These are phyloP conservation scores for Spilosoma lubricipeda DNA, from an alignment of 2,888 invertebrate species.

Conservation along the genomic window DNA sequence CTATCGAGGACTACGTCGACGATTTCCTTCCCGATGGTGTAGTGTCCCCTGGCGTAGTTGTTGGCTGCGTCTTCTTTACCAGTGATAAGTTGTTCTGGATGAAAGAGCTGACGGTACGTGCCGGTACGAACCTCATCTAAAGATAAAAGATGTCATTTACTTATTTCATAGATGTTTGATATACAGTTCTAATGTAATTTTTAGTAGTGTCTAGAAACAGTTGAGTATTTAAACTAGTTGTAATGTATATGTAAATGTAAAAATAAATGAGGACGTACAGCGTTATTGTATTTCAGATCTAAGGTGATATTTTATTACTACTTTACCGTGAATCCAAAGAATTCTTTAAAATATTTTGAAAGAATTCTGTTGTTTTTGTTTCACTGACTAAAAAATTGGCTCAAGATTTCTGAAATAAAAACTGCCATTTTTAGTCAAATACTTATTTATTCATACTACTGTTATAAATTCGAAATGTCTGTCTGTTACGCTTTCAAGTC, in stretches of 20 bases:
- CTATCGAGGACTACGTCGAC: conserved; percentile 94
- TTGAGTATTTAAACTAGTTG: neutral
- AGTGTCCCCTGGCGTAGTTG: conserved; percentile 97
- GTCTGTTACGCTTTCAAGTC: no score
- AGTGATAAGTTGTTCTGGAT: conserved; percentile 96
- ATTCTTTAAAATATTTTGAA: neutral
- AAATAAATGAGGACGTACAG: neutral
- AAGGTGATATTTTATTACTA: no score
- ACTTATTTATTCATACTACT: no score
- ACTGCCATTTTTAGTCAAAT: neutral
- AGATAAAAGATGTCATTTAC: conserved; percentile 3
- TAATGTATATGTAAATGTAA: no score
- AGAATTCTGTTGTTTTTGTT: neutral
- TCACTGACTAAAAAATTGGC: neutral
- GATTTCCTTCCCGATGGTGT: conserved; percentile 96
- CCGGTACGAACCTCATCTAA: conserved; percentile 93
- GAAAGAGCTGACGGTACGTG: conserved; percentile 93
- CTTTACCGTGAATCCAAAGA: no score
- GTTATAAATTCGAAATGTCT: no score
- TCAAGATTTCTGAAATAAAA: neutral
- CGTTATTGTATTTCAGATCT: neutral
- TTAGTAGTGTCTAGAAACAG: no score
- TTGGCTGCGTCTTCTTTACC: conserved; percentile 98
- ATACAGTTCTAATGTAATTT: neutral
- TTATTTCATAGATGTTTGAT: no score